These are phyloP conservation scores for Athene cunicularia DNA, from an alignment of 2,113 vertebrate genomes.

Conservation along the genomic window DNA sequence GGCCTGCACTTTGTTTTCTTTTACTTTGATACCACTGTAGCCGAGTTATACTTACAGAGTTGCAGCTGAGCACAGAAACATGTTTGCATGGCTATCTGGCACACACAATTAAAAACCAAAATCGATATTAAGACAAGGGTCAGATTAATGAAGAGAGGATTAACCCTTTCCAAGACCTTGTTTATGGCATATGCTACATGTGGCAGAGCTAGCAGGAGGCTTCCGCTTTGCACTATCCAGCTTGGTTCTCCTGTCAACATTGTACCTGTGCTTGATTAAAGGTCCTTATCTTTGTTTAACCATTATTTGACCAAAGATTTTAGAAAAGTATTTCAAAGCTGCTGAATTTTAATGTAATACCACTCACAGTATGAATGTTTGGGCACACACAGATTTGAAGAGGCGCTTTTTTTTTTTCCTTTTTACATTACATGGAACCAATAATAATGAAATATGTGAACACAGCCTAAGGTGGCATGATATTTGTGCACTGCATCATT, in stretches of 20 bases:
- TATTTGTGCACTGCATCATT: fast-evolving
- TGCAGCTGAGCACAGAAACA: neutral
- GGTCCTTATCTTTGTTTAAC: neutral
- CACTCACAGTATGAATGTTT: fast-evolving
- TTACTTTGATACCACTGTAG: neutral
- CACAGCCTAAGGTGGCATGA: fast-evolving
- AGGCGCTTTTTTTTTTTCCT: fast-evolving
- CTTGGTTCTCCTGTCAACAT: fast-evolving
- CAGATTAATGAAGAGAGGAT: neutral
- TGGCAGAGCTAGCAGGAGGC: fast-evolving
- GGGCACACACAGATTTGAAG: fast-evolving
- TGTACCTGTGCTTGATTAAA: neutral
- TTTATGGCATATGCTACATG: neutral
- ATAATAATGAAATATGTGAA: fast-evolving
- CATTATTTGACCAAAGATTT: neutral
- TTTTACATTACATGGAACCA: neutral
- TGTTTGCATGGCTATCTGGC: fast-evolving
- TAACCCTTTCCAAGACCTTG: neutral
- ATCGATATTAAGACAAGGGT: neutral
- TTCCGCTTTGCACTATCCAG: neutral
- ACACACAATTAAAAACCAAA: neutral
- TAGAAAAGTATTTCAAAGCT: neutral
- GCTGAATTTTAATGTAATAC: neutral
- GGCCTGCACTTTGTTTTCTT: neutral
- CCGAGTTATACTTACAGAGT: neutral